A percentile compares a stretch with the other conserved stretches of the same genome.
These are phyloP conservation scores for Opisthograptis luteolata DNA, from an alignment of 2,888 invertebrate species.

Conservation along the genomic window DNA sequence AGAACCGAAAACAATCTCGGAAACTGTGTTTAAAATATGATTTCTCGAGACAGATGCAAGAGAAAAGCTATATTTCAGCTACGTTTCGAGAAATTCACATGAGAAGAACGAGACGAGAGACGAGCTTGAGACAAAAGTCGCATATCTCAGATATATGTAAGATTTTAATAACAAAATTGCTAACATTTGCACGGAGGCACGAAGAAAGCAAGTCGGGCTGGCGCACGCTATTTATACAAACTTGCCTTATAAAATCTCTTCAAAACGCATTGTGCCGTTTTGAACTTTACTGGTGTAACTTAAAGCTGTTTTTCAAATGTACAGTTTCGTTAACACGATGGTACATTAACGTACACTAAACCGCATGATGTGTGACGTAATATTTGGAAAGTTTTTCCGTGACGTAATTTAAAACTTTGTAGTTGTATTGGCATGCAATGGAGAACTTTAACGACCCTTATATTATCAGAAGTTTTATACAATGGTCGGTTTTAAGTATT, in stretches of 20 bases:
- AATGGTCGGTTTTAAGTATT: constrained; percentile 15
- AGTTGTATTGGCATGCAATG: constrained; percentile 22
- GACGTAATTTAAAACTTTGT: constrained; percentile 38
- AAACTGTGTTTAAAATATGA: constrained; percentile 10
- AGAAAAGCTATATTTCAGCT: constrained; percentile 2
- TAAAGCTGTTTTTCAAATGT: constrained; percentile 9
- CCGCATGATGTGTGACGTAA: constrained; percentile 39
- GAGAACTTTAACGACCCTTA: constrained; percentile 13
- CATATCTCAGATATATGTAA: constrained; percentile 25
- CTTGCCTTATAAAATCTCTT: constrained; percentile 25
- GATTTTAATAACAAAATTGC: constrained; percentile 36
- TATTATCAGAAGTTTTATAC: constrained; percentile 18
- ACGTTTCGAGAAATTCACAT: constrained; percentile 15
- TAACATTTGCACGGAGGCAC: constrained; percentile 32
- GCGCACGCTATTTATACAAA: constrained; percentile 39
- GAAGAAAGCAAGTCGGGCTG: constrained; percentile 30
- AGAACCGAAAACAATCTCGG: no score
- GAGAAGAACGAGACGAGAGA: constrained; percentile 14
- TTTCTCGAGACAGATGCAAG: constrained; percentile 6
- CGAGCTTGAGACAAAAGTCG: constrained; percentile 20
- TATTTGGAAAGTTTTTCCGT: constrained; percentile 41
- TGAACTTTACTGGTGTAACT: constrained; percentile 7
- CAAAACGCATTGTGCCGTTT: constrained; percentile 4
- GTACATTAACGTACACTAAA: constrained; percentile 29
- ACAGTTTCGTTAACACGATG: constrained; percentile 12